phyloP scores from a whole-genome alignment of 2,888 invertebrate genomes.

The Ischnus inquisitorius region DNA sequence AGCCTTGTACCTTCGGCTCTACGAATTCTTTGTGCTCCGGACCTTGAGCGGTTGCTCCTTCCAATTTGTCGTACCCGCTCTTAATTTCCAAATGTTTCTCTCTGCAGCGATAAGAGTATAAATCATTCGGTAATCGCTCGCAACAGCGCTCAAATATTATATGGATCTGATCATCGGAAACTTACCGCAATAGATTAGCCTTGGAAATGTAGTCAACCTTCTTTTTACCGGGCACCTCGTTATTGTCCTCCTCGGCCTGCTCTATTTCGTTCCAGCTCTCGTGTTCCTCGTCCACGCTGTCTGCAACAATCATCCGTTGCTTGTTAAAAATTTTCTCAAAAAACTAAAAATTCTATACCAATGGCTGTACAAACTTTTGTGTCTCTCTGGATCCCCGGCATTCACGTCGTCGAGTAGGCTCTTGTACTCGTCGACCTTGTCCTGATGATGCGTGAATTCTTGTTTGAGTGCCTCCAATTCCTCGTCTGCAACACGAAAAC shows the following conservation, averaged over 20 bases:
- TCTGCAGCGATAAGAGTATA: slow-evolving; percentile 81
- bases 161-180: background rate
- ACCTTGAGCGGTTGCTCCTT: slow-evolving; percentile 91
- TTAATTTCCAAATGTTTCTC: slow-evolving; percentile 92
- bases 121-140: background rate
- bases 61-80: slow-evolving; percentile 92
- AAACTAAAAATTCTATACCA: slow-evolving; percentile 43
- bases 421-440: slow-evolving; percentile 96
- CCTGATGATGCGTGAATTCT: slow-evolving; percentile 96
- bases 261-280: slow-evolving; percentile 91
- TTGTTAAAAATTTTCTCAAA: slow-evolving; percentile 30
- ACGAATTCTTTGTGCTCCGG: slow-evolving; percentile 94
- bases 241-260: slow-evolving; percentile 86
- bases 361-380: slow-evolving; percentile 88
- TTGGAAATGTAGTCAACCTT: slow-evolving; percentile 89
- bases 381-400: slow-evolving; percentile 87
- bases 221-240: slow-evolving; percentile 85
- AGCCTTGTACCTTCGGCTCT: slow-evolving; percentile 95
- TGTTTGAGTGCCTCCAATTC: slow-evolving; percentile 94
- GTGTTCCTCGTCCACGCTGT: slow-evolving; percentile 91
- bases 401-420: slow-evolving; percentile 91
- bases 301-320: slow-evolving; percentile 83
- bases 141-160: slow-evolving; percentile 9
- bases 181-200: slow-evolving; percentile 88
- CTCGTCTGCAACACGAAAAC: slow-evolving; percentile 86